Evolutionary conservation across 1,140 invertebrate species (phyloP), one percentile per base, ranked within the genome.

Genomic region (Alviniconcha marisindica): DNA sequence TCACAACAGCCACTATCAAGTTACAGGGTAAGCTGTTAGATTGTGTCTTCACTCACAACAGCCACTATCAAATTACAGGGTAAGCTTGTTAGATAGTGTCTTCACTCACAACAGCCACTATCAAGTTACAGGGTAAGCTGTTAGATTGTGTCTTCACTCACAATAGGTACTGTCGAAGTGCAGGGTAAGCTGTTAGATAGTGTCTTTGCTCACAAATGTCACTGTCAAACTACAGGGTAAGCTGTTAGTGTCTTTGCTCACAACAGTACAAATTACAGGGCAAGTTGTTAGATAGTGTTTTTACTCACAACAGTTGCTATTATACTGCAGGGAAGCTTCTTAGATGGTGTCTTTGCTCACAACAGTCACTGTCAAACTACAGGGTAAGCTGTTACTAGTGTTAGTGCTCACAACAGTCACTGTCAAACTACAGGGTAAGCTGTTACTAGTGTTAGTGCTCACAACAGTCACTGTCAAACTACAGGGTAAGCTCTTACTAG

Each of bases 101-200:
- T 90, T 91, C 48, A 90, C 90, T 0, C 88, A 89, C 54, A 81
- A 87, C 44, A 88, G 85, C 24, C 69, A 90, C 54, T 86, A 85
- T 40, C 90, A 91, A 71, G 73, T n/a, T 40, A 63, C 66, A 42
- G 88, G 89, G 90, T 91, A 84, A 81, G 87, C 36, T 14, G 36
- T 18, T 7, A 48, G 24, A 10, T 15, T 7, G 60, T n/a, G 28
- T 7, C 48, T 66, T 21, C n/a, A n/a, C 60, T 10, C 7, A 66
- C 7, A 28, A 66, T 7, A 31, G 60, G 10, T 10, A 66, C 18
- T 66, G 60, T 66, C 21, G 7, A n/a, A n/a, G 10, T 28, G 28
- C 28, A 10, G 18, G 60, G 28, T 31, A 66, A n/a, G 21, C n/a
- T 66, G 14, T 14, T 15, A n/a, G 21, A 66, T 7, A 10, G 60